Base-by-base conservation (phyloP, 2,113 vertebrate genomes). In the Xenopus laevis region DNA sequence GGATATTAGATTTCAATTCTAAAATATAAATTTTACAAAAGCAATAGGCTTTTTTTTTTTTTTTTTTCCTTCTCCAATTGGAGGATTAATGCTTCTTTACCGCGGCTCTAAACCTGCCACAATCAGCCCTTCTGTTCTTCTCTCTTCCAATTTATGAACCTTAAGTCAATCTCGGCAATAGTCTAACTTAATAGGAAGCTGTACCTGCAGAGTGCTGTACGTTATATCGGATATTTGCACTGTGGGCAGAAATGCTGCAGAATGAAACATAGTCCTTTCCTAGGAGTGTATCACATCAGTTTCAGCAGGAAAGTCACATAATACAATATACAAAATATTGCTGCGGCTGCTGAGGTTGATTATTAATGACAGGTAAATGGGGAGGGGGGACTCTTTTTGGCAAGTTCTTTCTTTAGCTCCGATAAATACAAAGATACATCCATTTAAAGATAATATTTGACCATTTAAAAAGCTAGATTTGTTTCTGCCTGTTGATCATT, bases 181-280 rank as follows among this genome's bases (percentile, higher is more conserved):
- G 65, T 68, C 16, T 68, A 75, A 75, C 73, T 61, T 75, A 68
- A 75, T 75, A 61, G 73, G 72, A 68, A 68, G 50, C 67, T 68
- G 44, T 53, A 68, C 57, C 65, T 21, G 16, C 58, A 12, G 57
- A 44, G 46, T 44, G 44, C 53, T 15, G 57, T 47, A 20, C 65
- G 62, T 68, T 62, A 62, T 59, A 75, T 62, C 58, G 52, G 64
- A 68, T 59, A 68, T 75, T 62, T 62, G 65, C 73, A 23, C 65
- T 12, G 73, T 62, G 67, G 61, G 73, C 57, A 68, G 58, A 75
- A 67, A 23, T 23, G 20, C 73, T 21, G 13, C 68, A 68, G 68
- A 75, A 68, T 75, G 60, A 4, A 75, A 68, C 58, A 68, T 68
- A 30, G 65, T 68, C 68, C 40, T 75, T 61, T 68, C 61, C 13